Evolutionary conservation across 2,888 invertebrate genomes (phyloP).

Genomic region (Phyto melanocephala): DNA sequence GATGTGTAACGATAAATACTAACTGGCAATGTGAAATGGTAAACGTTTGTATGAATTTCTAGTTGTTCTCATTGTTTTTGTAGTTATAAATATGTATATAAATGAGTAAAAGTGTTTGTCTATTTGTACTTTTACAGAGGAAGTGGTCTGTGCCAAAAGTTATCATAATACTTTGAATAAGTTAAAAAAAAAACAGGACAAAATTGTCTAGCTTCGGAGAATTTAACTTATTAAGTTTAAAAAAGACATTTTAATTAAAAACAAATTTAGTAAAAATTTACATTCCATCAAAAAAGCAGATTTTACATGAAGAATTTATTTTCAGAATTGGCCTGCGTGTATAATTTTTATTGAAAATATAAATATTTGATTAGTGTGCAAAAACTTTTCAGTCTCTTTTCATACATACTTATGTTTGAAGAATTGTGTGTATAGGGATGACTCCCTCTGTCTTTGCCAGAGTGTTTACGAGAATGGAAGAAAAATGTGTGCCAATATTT

Average conservation of each 20-base stretch:
- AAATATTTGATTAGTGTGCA: too few relatives aligned
- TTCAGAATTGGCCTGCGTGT: too few relatives aligned
- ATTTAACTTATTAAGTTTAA: too few relatives aligned
- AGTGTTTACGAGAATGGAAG: conserved; percentile 21
- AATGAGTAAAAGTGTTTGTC: conserved; percentile 1
- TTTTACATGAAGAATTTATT: too few relatives aligned
- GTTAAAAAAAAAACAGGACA: too few relatives aligned
- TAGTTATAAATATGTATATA: conserved; percentile 11
- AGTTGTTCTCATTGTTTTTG: neutral
- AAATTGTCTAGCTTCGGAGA: too few relatives aligned
- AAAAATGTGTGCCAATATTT: conserved; percentile 38
- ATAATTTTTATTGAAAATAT: neutral
- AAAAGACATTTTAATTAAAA: too few relatives aligned
- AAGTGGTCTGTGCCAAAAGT: too few relatives aligned
- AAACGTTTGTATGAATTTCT: conserved; percentile 3
- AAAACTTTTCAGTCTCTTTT: neutral
- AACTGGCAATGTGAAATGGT: conserved; percentile 54
- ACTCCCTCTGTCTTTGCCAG: neutral
- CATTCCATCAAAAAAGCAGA: too few relatives aligned
- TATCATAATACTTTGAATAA: too few relatives aligned
- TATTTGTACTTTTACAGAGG: neutral
- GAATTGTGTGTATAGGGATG: neutral
- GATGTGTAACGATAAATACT: conserved; percentile 57
- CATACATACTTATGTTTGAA: neutral
- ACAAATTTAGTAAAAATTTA: too few relatives aligned